Evolutionary conservation across 2,888 invertebrate genomes (phyloP).

Genomic region (Philonicus albiceps): DNA sequence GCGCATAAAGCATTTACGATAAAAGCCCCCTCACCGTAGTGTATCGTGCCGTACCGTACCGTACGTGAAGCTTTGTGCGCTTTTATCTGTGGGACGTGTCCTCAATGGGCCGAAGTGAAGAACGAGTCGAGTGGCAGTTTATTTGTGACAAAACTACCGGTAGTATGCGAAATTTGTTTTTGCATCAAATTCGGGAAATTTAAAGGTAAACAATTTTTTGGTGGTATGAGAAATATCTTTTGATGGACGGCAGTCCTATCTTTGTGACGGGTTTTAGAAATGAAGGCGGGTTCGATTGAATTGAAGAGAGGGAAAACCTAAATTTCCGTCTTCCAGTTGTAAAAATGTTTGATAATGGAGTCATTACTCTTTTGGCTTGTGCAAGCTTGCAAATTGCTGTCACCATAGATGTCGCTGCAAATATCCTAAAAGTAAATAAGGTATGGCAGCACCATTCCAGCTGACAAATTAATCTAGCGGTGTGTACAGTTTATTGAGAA

Average conservation of each 20-base stretch:
- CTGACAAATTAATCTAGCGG: background rate
- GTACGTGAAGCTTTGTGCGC: conserved; percentile 23
- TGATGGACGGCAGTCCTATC: too few relatives aligned
- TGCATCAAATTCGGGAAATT: background rate
- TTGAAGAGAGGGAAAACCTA: background rate
- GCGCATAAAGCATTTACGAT: background rate
- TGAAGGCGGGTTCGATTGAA: too few relatives aligned
- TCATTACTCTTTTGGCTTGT: too few relatives aligned
- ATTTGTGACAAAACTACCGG: background rate
- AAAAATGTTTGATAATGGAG: background rate
- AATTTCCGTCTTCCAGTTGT: background rate
- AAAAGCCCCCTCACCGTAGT: background rate
- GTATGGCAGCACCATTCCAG: background rate
- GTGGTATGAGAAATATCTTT: background rate
- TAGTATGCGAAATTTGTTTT: background rate
- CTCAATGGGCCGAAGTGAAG: background rate
- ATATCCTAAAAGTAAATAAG: background rate
- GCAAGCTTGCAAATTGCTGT: background rate
- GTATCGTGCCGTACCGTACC: background rate
- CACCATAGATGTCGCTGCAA: background rate
- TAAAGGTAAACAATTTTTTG: background rate
- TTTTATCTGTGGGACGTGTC: conserved; percentile 6
- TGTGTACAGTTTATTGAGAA: background rate
- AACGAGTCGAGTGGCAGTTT: background rate
- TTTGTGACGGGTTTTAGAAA: too few relatives aligned